phyloP scores from a whole-genome alignment of 2,888 invertebrate species.

The Troides oblongomaculatus region DNA sequence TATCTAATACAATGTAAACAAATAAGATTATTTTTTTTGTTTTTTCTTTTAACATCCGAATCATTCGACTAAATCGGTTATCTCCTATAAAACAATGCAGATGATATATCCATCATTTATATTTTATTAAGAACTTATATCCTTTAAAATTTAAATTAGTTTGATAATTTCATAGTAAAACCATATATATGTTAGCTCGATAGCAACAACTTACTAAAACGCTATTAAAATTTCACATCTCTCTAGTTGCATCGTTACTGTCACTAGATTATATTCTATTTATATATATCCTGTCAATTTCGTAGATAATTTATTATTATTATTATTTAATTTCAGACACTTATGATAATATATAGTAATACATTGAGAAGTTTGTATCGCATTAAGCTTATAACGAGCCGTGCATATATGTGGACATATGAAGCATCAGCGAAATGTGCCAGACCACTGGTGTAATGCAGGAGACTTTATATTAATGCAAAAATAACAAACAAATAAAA shows the following conservation, averaged over 20 bases:
- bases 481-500: conserved; percentile 21
- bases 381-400: conserved; percentile 21
- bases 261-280: conserved; percentile 18
- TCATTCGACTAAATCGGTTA: background rate
- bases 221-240: conserved; percentile 25
- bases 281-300: conserved; percentile 17
- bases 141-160: conserved; percentile 6
- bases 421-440: conserved; percentile 9
- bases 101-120: conserved; percentile 23
- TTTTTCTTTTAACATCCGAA: background rate
- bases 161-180: conserved; percentile 8
- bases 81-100: conserved; percentile 28
- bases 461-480: conserved; percentile 13
- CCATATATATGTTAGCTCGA: background rate
- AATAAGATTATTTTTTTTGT: background rate
- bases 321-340: conserved; percentile 15
- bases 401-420: conserved; percentile 21
- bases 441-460: conserved; percentile 16
- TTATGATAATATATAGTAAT: conserved; percentile 9
- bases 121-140: conserved; percentile 16
- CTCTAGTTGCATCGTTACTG: conserved; percentile 23
- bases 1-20: conserved; percentile 4
- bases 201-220: conserved; percentile 19
- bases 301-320: conserved; percentile 1
- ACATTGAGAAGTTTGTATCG: conserved; percentile 17